These are phyloP conservation scores for Malachius bipustulatus DNA, from an alignment of 2,888 invertebrate species.

Conservation along the genomic window DNA sequence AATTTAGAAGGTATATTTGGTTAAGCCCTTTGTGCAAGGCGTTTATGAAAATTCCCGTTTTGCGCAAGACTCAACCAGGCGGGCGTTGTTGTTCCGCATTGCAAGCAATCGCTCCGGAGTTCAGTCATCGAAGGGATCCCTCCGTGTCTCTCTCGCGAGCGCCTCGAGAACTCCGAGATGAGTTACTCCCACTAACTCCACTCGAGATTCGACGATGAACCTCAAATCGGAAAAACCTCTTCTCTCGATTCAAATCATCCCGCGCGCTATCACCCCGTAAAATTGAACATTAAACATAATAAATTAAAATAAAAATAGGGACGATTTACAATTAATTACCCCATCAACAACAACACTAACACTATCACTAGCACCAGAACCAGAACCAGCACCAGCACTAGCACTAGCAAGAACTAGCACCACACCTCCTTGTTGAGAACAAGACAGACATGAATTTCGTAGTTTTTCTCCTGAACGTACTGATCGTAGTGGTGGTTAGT, in stretches of 20 bases:
- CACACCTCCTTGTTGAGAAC: too few species aligned
- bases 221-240: too few species aligned
- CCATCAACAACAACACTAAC: slow-evolving; percentile 1
- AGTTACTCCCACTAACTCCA: slow-evolving; percentile 23
- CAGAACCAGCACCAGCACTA: neutral
- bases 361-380: neutral
- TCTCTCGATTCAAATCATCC: too few species aligned
- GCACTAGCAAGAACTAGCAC: neutral
- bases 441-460: slow-evolving; percentile 29
- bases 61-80: slow-evolving; percentile 14
- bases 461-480: slow-evolving; percentile 29
- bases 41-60: too few species aligned
- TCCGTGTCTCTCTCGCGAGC: slow-evolving; percentile 16
- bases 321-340: too few species aligned
- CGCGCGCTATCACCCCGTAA: too few species aligned
- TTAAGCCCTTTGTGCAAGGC: too few species aligned
- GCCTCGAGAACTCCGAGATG: slow-evolving; percentile 9
- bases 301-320: too few species aligned
- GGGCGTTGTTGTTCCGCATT: slow-evolving; percentile 32
- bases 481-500: slow-evolving; percentile 34
- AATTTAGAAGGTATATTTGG: too few species aligned
- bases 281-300: too few species aligned
- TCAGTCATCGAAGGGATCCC: slow-evolving; percentile 22
- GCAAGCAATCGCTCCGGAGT: slow-evolving; percentile 24
- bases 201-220: neutral